Percentiles rank a stretch among this genome's conserved stretches.
Conservation (phyloP, 2,888 invertebrate genomes). For the Luperina nickerlii region DNA sequence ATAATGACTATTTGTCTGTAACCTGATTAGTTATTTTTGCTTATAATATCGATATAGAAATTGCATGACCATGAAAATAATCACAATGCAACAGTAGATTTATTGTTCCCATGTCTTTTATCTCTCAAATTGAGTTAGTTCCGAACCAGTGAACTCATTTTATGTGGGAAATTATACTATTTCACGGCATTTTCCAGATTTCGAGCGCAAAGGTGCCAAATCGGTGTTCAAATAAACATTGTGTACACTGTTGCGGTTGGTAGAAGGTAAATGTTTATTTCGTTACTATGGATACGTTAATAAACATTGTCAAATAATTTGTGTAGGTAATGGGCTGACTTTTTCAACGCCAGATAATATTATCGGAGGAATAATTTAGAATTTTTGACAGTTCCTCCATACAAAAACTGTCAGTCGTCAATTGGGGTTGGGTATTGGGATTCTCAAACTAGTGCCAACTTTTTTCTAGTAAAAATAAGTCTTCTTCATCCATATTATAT, state of each 20-base stretch:
- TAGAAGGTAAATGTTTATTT: neutral
- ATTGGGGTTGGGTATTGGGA: too few relatives aligned
- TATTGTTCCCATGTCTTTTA: conserved; percentile 39
- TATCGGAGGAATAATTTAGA: too few relatives aligned
- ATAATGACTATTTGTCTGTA: too few relatives aligned
- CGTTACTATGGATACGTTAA: neutral
- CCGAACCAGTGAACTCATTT: conserved; percentile 35
- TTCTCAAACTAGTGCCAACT: too few relatives aligned
- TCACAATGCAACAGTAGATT: neutral
- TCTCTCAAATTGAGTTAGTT: conserved; percentile 39
- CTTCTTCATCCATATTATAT: too few relatives aligned
- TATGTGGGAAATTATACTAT: conserved; percentile 46
- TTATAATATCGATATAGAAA: neutral
- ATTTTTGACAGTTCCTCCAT: too few relatives aligned
- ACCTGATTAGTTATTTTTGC: too few relatives aligned
- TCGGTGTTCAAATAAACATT: neutral
- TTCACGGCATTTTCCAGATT: conserved; percentile 39
- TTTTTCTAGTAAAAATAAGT: too few relatives aligned
- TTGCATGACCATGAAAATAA: neutral
- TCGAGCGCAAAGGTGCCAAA: conserved; percentile 11
- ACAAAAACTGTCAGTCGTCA: too few relatives aligned
- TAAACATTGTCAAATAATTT: conserved; percentile 7
- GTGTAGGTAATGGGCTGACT: neutral
- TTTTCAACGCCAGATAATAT: too few relatives aligned
- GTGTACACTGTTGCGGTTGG: neutral